Conservation (phyloP, 2,113 vertebrate genomes). For the Muscicapa adusta region DNA sequence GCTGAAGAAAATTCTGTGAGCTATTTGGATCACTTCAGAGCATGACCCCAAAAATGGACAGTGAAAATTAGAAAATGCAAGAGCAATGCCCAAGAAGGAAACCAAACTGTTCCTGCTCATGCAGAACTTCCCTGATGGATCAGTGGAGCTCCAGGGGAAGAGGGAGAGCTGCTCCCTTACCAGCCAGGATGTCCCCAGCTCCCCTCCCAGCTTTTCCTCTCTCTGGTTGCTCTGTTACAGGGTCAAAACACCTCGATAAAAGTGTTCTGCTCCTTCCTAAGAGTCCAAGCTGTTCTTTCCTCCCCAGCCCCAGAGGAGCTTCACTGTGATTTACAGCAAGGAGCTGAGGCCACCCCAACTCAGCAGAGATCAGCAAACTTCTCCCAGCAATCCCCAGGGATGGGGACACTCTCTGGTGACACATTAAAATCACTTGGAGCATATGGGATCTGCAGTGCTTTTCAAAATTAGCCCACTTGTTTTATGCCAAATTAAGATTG, state of each 20-base stretch:
- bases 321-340: not conserved
- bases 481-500: conserved; percentile 29
- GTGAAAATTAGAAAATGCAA: not conserved
- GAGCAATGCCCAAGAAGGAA: not conserved
- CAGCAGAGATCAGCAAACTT: not conserved
- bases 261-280: not conserved
- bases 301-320: not conserved
- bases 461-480: conserved; percentile 31
- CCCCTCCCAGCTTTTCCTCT: not conserved
- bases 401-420: not conserved
- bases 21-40: not conserved
- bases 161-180: not conserved
- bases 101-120: not conserved
- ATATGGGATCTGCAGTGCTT: conserved; percentile 5
- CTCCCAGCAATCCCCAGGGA: not conserved
- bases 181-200: not conserved
- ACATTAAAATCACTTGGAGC: not conserved
- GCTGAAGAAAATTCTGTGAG: not conserved
- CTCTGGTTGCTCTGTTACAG: not conserved
- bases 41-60: rapidly evolving
- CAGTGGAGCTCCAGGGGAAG: not conserved
- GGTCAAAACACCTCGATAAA: not conserved
- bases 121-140: not conserved
- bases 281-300: not conserved
- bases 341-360: not conserved